A percentile compares a stretch with the other conserved stretches of the same genome.
Conservation (phyloP, 2,113 vertebrate species). For the Diphyllodes magnificus region DNA sequence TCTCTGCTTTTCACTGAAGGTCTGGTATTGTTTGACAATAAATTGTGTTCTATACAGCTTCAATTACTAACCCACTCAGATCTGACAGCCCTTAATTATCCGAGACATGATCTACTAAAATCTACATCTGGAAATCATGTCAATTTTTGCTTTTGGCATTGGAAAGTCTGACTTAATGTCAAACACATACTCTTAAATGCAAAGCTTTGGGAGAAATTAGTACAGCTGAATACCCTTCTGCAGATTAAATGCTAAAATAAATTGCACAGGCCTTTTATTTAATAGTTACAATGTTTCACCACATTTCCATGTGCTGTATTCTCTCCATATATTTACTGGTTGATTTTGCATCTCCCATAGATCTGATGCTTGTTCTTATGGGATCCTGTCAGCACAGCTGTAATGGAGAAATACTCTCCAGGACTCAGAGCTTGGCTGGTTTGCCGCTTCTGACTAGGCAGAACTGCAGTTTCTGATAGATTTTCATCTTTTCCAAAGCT, state of each 20-base stretch:
- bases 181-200: slow-evolving; percentile 31
- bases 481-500: neutral
- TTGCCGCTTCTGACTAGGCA: neutral
- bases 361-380: neutral
- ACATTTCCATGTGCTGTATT: neutral
- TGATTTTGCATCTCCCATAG: neutral
- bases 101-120: slow-evolving; percentile 52
- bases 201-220: slow-evolving; percentile 29
- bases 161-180: slow-evolving; percentile 43
- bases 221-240: neutral
- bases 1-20: slow-evolving; percentile 33
- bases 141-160: slow-evolving; percentile 49
- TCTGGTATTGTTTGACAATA: slow-evolving; percentile 58
- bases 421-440: neutral
- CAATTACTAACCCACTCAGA: slow-evolving; percentile 46
- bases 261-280: slow-evolving; percentile 1
- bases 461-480: neutral
- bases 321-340: neutral
- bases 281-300: neutral
- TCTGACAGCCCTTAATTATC: slow-evolving; percentile 65
- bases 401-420: neutral
- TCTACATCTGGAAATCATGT: slow-evolving; percentile 65
- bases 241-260: slow-evolving; percentile 11
- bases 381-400: neutral
- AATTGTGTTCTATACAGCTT: slow-evolving; percentile 42